phyloP scores from a whole-genome alignment of 2,888 invertebrate genomes.

The Eudasyphora cyanicolor region DNA sequence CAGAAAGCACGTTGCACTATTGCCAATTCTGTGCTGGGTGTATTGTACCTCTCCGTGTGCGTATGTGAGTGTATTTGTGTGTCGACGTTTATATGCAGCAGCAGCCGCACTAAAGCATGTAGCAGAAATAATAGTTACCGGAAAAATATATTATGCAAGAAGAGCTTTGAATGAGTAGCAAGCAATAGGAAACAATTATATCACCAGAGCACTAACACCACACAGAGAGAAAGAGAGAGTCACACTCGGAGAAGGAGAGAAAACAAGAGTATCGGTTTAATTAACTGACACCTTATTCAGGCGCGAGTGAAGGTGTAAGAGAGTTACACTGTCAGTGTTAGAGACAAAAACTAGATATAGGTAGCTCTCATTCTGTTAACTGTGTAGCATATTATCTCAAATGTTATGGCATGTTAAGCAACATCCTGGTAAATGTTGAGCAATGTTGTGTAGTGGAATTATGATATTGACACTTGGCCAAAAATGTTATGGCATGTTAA shows the following conservation, averaged over 20 bases:
- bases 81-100: not conserved
- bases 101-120: slow-evolving; percentile 7
- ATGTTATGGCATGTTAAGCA: not conserved
- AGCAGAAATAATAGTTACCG: slow-evolving; percentile 63
- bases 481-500: not conserved
- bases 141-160: slow-evolving; percentile 66
- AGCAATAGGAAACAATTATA: slow-evolving; percentile 53
- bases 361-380: not conserved
- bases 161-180: slow-evolving; percentile 43
- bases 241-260: not conserved
- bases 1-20: slow-evolving; percentile 65
- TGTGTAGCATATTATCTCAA: not conserved
- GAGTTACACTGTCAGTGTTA: not conserved
- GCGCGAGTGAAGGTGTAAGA: no score
- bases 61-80: not conserved
- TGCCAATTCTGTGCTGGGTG: slow-evolving; percentile 59
- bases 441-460: not conserved
- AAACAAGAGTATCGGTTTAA: slow-evolving; percentile 1
- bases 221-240: slow-evolving; percentile 9
- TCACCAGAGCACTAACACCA: slow-evolving; percentile 20
- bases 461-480: not conserved
- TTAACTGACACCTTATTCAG: no score
- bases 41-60: not conserved
- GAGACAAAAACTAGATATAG: not conserved
- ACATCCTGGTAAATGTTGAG: not conserved